Base-by-base conservation (phyloP, 2,113 vertebrate genomes). In the Ictalurus furcatus region DNA sequence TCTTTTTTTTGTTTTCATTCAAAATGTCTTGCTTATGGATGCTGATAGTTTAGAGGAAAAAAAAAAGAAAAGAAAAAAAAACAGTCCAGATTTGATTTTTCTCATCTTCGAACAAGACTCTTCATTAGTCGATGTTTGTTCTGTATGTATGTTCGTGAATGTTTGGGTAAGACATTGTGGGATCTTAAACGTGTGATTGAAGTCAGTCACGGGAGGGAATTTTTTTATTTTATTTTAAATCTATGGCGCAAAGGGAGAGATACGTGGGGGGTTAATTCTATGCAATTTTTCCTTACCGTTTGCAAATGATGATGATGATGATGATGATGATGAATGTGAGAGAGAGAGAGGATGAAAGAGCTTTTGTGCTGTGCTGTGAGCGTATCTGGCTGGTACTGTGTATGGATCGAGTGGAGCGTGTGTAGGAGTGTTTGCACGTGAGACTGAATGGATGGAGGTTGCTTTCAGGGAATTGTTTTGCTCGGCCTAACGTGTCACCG, bases 401-500 rank as follows among this genome's bases (percentile, higher is more conserved):
- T 87, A 73, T 87, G 61, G 34, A 40, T 63, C 78, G 79, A 82
- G 52, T 69, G 69, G 82, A 84, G 79, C 12, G 88, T 40, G 87
- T 86, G 76, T 85, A 58, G 25, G 59, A 76, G 81, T 54, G 81
- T 48, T 65, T 85, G 89, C 58, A 61, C 37, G 88, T 86, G 88
- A 58, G 82, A 61, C 85, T 88, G 88, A 16, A 80, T 82, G 89
- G 61, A 90, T 88, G 90, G 28, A 89, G 61, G 84, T 90, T 88
- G 81, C 34, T 80, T 76, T 85, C 58, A 48, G 82, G 84, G 74
- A 61, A 84, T 83, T 73, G 67, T 69, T 69, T 88, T 90, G 90
- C 90, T 83, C 89, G 93, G 93, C 93, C 97, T 99, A 97, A 99
- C 96, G 96, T 98, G 87, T 87, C 93, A 93, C 94, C 96, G 93